These are phyloP conservation scores for Dermatemys mawii DNA, from an alignment of 2,113 vertebrate genomes.

Conservation along the genomic window DNA sequence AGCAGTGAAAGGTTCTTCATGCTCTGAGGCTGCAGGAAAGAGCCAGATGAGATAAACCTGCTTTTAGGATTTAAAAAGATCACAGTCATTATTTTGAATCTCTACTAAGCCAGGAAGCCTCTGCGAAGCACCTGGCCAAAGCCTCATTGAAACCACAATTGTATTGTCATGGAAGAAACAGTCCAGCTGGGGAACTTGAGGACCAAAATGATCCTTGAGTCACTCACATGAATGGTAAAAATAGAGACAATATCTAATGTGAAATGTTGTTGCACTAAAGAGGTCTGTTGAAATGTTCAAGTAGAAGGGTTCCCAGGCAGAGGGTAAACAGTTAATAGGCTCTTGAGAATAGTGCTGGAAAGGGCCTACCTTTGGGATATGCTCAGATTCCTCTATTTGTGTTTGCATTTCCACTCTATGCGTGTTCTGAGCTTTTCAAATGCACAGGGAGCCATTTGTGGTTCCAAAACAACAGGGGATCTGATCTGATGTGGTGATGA, in stretches of 20 bases:
- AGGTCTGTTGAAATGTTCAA: neutral
- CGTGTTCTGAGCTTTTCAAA: neutral
- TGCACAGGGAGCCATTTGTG: neutral
- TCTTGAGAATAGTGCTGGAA: neutral
- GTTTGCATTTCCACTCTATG: neutral
- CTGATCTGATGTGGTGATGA: neutral
- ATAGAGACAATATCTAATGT: neutral
- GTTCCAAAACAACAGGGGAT: neutral
- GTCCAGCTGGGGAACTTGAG: fast-evolving
- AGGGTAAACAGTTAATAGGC: neutral
- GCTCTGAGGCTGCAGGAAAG: neutral
- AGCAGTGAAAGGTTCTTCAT: neutral
- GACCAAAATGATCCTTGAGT: neutral
- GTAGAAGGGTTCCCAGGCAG: neutral
- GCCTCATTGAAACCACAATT: neutral
- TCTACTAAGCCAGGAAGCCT: fast-evolving
- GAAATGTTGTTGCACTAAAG: neutral
- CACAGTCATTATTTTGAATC: neutral
- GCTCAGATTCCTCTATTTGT: neutral
- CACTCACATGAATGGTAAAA: neutral
- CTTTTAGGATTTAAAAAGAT: neutral
- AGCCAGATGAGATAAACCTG: neutral
- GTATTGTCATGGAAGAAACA: neutral
- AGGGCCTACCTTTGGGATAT: neutral
- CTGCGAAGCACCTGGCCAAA: neutral